Evolutionary conservation across 2,797 vertebrate species (phyloP), one percentile per base, ranked within the genome.

Genomic region (Onychomys torridus): DNA sequence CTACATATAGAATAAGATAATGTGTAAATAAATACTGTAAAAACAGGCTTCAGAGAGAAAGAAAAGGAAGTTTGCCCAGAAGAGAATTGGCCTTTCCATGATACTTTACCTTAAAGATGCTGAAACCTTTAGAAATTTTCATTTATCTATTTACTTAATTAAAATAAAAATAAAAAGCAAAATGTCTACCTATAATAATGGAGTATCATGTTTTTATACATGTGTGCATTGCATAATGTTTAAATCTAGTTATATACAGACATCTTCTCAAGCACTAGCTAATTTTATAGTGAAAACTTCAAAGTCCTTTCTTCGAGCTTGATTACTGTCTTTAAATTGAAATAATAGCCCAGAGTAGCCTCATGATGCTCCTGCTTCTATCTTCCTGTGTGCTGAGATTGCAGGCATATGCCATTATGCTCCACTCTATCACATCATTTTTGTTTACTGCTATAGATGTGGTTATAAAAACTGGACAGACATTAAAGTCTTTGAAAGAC

Each of bases 401-500:
- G 13, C 63, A 32, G 63, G 63, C 25, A 65, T 32, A 65, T 32
- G 63, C 10, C 11, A 65, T 65, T 27, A 65, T 65, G 63, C 3
- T 27, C 43, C 46, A 16, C 27, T 49, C 46, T 37, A 32, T 49
- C 46, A 49, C 75, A 32, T 32, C n/a, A 14, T 76, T 76, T 76
- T 76, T 76, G 13, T 76, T 14, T 77, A 49, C 49, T 49, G 27
- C 1, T 77, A 49, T 49, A 77, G 43, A 77, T 71, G 29, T 89
- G 27, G 89, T 91, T 81, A 43, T 94, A 61, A 92, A 59, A 96
- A 90, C 71, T 90, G 37, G 63, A 19, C 40, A 55, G 63, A 19
- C 40, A 55, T 93, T 96, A 90, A 95, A 96, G 29, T 83, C 87
- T 89, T 88, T 29, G 59, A 92, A 76, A 61, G 14, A 43, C 29